These are phyloP conservation scores for Potorous gilbertii DNA, from an alignment of 2,797 vertebrate genomes.

Conservation along the genomic window DNA sequence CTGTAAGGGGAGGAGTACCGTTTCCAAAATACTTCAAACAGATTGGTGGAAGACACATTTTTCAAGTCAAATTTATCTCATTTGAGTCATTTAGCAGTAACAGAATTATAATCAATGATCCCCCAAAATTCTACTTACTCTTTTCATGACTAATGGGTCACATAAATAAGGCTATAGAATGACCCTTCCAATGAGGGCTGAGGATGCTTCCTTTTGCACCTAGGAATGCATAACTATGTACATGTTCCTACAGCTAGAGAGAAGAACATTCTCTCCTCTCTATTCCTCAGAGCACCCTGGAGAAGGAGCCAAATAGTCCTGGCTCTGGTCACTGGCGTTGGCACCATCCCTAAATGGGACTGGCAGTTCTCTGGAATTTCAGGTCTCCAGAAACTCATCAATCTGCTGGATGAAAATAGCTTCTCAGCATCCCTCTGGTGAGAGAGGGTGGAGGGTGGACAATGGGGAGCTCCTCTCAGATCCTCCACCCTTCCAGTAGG, in stretches of 20 bases:
- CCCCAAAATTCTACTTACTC: too few relatives aligned
- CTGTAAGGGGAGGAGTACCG: not conserved
- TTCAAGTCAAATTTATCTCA: not conserved
- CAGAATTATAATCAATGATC: not conserved
- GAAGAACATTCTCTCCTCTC: too few relatives aligned
- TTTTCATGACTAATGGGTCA: not conserved
- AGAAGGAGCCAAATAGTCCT: too few relatives aligned
- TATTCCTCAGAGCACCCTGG: too few relatives aligned
- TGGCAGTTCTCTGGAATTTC: not conserved
- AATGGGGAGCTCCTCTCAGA: not conserved
- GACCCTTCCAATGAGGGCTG: too few relatives aligned
- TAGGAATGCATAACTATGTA: too few relatives aligned
- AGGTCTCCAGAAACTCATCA: not conserved
- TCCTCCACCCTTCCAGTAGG: not conserved
- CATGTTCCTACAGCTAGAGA: not conserved
- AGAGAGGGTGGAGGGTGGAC: not conserved
- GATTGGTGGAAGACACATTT: constrained; percentile 2
- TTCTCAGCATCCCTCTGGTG: not conserved
- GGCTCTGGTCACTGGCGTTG: too few relatives aligned
- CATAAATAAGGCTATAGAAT: not conserved
- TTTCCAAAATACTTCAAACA: not conserved
- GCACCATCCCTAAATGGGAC: too few relatives aligned
- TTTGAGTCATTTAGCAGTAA: constrained; percentile 29
- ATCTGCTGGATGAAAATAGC: not conserved
- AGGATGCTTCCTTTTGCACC: not conserved